These are phyloP conservation scores for Diplazon laetatorius DNA, from an alignment of 2,888 invertebrate genomes.

Conservation along the genomic window DNA sequence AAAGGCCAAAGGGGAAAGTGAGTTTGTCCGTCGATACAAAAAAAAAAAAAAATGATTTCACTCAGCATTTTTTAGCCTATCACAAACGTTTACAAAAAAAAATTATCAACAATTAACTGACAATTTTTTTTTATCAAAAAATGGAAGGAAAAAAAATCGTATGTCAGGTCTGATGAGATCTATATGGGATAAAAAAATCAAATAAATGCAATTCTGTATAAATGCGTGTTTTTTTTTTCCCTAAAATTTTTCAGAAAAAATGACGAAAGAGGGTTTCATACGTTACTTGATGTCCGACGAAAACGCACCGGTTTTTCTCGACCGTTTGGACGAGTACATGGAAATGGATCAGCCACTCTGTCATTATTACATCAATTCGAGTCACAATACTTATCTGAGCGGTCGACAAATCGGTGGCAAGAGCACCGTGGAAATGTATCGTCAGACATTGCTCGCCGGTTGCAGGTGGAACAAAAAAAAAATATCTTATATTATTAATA, in stretches of 20 bases:
- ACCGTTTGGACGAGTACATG: conserved; percentile 86
- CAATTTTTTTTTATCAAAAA: too few species aligned
- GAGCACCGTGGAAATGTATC: conserved; percentile 88
- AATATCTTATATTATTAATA: background rate
- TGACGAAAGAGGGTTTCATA: conserved; percentile 87
- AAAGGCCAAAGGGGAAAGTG: conserved; percentile 83
- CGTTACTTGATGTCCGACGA: conserved; percentile 89
- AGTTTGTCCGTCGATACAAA: too few species aligned
- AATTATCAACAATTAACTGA: conserved; percentile 1
- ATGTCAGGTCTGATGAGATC: too few species aligned
- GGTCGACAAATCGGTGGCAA: conserved; percentile 88
- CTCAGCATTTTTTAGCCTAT: too few species aligned
- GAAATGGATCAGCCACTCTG: conserved; percentile 89
- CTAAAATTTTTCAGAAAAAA: conserved; percentile 74
- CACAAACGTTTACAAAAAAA: too few species aligned
- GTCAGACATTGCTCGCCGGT: conserved; percentile 79
- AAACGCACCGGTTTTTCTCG: conserved; percentile 88
- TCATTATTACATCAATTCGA: conserved; percentile 89
- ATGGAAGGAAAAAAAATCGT: too few species aligned
- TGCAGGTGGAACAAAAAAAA: conserved; percentile 75
- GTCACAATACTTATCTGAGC: conserved; percentile 86
- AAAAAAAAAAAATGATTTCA: too few species aligned
- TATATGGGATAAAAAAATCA: too few species aligned
- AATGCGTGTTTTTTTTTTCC: background rate
- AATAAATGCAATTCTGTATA: conserved; percentile 3